These are phyloP conservation scores for Conus ventricosus DNA, from an alignment of 1,140 invertebrate species.

Conservation along the genomic window DNA sequence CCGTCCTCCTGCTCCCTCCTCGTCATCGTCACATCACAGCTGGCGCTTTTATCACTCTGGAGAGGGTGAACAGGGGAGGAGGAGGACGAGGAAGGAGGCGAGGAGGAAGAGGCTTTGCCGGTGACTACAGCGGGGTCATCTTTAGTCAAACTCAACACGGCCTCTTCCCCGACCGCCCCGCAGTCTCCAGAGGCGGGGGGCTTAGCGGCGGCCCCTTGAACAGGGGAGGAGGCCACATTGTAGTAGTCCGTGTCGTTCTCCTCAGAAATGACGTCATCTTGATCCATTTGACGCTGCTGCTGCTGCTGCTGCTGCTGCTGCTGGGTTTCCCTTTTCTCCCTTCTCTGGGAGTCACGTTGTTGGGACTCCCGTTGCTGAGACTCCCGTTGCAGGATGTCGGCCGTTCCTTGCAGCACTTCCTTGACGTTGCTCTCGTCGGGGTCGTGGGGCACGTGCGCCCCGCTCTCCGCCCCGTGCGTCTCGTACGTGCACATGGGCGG, in stretches of 20 bases:
- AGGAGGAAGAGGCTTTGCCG: neutral
- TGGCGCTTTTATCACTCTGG: neutral
- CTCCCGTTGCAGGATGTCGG: conserved; percentile 30
- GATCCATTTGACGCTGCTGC: neutral
- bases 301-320: conserved; percentile 4
- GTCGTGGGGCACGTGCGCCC: neutral
- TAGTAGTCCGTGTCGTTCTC: conserved; percentile 25
- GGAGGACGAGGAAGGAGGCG: neutral
- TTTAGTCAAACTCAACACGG: conserved; percentile 26
- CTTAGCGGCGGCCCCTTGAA: neutral
- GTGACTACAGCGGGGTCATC: conserved; percentile 17
- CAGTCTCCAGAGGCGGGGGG: neutral
- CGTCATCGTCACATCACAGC: neutral
- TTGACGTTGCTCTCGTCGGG: conserved; percentile 28
- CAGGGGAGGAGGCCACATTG: conserved; percentile 4
- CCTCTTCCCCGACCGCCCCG: conserved; percentile 7
- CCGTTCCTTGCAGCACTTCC: conserved; percentile 40
- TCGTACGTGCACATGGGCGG: conserved; percentile 41
- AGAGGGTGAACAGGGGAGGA: neutral
- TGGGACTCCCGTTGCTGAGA: neutral
- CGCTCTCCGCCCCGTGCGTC: neutral
- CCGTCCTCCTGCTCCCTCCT: neutral
- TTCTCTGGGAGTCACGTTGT: neutral
- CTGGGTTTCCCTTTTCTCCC: too few relatives aligned
- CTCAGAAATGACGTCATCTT: neutral